These are phyloP conservation scores for Rhynchopsitta pachyrhyncha DNA, from an alignment of 2,113 vertebrate genomes.

Conservation along the genomic window DNA sequence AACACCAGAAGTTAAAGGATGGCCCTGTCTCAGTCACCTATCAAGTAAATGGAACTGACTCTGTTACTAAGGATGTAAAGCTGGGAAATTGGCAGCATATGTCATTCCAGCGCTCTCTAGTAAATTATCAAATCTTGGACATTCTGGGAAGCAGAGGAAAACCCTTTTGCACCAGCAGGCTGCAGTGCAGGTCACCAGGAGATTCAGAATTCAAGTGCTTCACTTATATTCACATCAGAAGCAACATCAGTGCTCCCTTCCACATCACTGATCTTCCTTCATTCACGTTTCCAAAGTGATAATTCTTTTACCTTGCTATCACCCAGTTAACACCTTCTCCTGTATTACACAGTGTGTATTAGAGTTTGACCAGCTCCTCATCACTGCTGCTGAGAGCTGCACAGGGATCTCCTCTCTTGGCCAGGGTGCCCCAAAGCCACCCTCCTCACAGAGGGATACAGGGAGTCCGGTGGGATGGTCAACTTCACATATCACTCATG, in stretches of 20 bases:
- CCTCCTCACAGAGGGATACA: not conserved
- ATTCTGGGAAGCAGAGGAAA: not conserved
- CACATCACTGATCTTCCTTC: not conserved
- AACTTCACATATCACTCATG: not conserved
- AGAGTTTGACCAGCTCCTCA: not conserved
- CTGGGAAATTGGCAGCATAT: not conserved
- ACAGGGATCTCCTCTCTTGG: not conserved
- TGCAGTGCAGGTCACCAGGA: not conserved
- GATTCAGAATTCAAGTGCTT: not conserved
- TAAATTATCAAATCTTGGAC: not conserved
- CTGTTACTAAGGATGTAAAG: not conserved
- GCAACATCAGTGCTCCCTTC: not conserved
- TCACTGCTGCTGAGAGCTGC: not conserved
- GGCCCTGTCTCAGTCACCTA: not conserved
- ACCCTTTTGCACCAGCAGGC: not conserved
- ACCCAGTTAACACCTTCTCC: not conserved
- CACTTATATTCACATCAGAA: not conserved
- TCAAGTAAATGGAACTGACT: not conserved
- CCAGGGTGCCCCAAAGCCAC: not conserved
- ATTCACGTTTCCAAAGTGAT: not conserved
- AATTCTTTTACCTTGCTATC: not conserved
- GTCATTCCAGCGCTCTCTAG: not conserved
- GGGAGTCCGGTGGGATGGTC: not conserved
- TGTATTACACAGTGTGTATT: fast-evolving
- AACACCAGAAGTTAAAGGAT: not conserved